Conservation (phyloP, 2,797 vertebrate species). For the Bucorvus abyssinicus region DNA sequence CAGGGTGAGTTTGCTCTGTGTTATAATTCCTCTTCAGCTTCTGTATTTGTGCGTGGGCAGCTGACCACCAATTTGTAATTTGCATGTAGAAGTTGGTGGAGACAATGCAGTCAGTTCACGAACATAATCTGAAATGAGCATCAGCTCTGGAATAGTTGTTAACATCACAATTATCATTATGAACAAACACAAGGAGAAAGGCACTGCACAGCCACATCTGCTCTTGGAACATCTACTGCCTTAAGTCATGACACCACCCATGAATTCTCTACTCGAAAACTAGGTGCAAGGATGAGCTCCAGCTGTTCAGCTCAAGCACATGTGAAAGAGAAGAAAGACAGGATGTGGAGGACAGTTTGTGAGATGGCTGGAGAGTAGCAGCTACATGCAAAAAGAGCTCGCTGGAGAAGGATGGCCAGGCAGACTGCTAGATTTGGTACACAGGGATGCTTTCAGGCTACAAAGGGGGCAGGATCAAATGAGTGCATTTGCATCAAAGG, state of each 20-base stretch:
- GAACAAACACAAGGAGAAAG: neutral
- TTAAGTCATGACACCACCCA: neutral
- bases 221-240: neutral
- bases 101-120: neutral
- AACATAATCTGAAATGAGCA: neutral
- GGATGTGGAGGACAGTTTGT: neutral
- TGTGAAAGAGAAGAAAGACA: neutral
- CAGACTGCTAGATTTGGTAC: neutral
- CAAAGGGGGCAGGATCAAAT: neutral
- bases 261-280: neutral
- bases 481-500: neutral
- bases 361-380: neutral
- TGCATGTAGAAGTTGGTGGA: neutral
- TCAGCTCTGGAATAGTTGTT: neutral
- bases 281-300: neutral
- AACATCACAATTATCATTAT: neutral
- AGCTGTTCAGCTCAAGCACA: neutral
- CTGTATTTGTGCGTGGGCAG: neutral
- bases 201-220: neutral
- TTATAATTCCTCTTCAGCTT: neutral
- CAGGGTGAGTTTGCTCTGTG: neutral
- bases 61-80: neutral
- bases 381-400: neutral
- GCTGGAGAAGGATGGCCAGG: neutral
- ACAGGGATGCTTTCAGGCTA: neutral